Evolutionary conservation across 2,888 invertebrate genomes (phyloP).

Genomic region (Opisthograptis luteolata): DNA sequence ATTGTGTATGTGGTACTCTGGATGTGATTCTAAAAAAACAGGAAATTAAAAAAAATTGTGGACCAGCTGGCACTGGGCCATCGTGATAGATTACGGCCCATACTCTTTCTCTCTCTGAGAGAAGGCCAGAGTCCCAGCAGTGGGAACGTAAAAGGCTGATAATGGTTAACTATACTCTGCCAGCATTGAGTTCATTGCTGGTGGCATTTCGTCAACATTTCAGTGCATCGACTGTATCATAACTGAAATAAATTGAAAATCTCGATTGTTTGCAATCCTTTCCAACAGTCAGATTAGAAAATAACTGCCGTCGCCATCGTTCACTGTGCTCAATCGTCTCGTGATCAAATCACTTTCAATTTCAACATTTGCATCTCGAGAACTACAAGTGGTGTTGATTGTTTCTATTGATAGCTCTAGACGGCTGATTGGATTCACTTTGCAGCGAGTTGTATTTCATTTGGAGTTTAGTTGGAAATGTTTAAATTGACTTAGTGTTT

Average conservation of each 20-base stretch:
- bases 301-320: conserved; percentile 3
- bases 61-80: too few species aligned
- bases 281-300: conserved; percentile 16
- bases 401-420: conserved; percentile 12
- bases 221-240: not conserved
- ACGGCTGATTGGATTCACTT: conserved; percentile 18
- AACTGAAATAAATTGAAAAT: conserved; percentile 1
- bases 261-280: conserved; percentile 19
- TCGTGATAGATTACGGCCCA: too few species aligned
- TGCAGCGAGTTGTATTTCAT: conserved; percentile 16
- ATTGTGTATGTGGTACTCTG: too few species aligned
- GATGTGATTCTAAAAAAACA: too few species aligned
- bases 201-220: too few species aligned
- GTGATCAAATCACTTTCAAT: conserved; percentile 18
- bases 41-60: too few species aligned
- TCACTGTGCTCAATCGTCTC: conserved; percentile 8
- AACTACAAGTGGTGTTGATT: conserved; percentile 18
- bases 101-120: too few species aligned
- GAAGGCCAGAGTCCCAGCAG: too few species aligned
- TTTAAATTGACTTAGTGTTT: too few species aligned
- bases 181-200: too few species aligned
- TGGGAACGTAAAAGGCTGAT: too few species aligned
- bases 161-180: too few species aligned
- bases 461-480: conserved; percentile 13
- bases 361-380: conserved; percentile 17